Percentiles rank a stretch among this genome's conserved stretches.
phyloP scores from a whole-genome alignment of 2,113 vertebrate genomes.

The Origma solitaria region DNA sequence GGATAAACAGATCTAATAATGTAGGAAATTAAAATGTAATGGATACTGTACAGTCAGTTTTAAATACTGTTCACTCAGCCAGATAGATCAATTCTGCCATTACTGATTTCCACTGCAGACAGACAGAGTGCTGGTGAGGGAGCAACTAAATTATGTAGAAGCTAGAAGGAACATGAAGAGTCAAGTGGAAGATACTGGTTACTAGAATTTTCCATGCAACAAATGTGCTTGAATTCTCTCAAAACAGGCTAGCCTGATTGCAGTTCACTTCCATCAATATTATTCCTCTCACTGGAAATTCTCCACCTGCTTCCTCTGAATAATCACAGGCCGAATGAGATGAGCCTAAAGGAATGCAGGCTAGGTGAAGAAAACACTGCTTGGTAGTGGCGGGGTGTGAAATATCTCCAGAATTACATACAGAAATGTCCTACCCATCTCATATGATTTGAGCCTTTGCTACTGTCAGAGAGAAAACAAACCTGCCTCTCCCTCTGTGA shows the following conservation, averaged over 20 bases:
- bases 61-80: not conserved
- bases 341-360: not conserved
- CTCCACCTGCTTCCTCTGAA: constrained; percentile 25
- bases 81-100: not conserved
- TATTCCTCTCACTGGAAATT: not conserved
- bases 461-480: not conserved
- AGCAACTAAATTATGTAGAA: not conserved
- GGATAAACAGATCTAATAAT: not conserved
- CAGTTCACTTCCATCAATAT: constrained; percentile 10
- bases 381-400: not conserved
- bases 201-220: not conserved
- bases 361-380: not conserved
- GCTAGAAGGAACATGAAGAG: not conserved
- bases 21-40: not conserved
- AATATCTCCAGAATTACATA: not conserved
- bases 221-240: not conserved
- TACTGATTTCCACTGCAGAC: not conserved
- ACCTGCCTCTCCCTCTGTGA: not conserved
- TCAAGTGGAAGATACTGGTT: not conserved
- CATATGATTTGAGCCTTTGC: not conserved
- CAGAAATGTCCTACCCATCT: not conserved
- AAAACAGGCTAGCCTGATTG: not conserved
- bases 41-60: not conserved
- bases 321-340: not conserved
- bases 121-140: not conserved